phyloP scores from a whole-genome alignment of 2,113 vertebrate genomes.

The Rousettus leschenaultii region DNA sequence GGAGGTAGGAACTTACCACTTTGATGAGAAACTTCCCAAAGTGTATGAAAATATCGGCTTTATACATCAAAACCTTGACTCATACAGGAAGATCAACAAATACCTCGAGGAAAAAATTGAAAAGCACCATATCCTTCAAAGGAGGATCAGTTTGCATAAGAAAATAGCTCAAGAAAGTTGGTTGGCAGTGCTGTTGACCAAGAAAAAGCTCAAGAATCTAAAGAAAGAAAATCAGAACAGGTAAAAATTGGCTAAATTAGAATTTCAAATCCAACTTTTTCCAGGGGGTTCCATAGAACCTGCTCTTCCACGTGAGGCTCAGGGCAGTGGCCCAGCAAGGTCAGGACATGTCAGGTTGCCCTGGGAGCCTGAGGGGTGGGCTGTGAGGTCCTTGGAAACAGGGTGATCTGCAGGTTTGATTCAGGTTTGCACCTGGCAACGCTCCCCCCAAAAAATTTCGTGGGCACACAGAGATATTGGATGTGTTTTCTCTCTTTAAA shows the following conservation, averaged over 20 bases:
- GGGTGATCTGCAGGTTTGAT: neutral
- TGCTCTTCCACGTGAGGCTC: neutral
- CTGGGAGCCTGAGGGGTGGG: neutral
- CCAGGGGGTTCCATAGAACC: neutral
- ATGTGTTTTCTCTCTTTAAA: neutral
- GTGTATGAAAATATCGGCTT: neutral
- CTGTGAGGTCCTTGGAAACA: neutral
- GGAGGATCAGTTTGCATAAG: neutral
- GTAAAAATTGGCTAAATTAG: neutral
- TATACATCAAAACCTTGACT: neutral
- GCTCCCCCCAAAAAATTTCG: neutral
- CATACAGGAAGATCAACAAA: neutral
- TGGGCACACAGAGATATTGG: neutral
- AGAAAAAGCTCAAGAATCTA: neutral
- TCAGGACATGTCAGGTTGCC: neutral
- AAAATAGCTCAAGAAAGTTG: neutral
- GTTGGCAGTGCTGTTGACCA: neutral
- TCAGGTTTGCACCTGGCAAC: neutral
- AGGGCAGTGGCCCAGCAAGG: too few relatives aligned
- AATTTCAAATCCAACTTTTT: neutral
- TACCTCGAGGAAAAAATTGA: neutral
- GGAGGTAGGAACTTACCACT: neutral
- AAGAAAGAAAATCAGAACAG: neutral
- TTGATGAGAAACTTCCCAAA: neutral
- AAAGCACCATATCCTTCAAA: neutral